A percentile compares a stretch with the other conserved stretches of the same genome.
phyloP scores from a whole-genome alignment of 2,797 vertebrate genomes.

The Acanthornis magna region DNA sequence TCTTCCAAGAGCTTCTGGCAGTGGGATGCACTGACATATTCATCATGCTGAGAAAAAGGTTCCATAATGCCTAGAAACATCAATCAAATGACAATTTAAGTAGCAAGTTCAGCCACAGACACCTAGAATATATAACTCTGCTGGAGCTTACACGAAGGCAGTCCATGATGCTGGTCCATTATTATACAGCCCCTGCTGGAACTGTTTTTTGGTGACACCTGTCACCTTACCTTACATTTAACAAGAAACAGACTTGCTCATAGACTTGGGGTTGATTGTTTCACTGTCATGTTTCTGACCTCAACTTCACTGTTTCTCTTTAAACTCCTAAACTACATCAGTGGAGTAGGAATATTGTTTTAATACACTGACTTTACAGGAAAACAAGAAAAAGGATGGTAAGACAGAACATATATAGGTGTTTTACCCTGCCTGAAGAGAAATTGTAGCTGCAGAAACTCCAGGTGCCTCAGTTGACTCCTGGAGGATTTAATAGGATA shows the following conservation, averaged over 20 bases:
- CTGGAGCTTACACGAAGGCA: background rate
- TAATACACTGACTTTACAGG: background rate
- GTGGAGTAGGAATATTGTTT: background rate
- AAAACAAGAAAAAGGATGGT: background rate
- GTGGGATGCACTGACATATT: background rate
- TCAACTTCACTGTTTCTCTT: background rate
- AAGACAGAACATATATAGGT: background rate
- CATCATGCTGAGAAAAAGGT: background rate
- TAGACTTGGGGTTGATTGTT: background rate
- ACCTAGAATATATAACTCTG: background rate
- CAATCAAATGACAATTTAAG: background rate
- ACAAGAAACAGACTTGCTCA: background rate
- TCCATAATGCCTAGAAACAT: background rate
- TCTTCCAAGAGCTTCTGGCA: background rate
- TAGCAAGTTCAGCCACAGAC: background rate
- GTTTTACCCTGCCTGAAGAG: background rate
- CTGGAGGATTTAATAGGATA: background rate
- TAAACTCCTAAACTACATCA: background rate
- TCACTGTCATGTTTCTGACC: background rate
- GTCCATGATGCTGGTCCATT: background rate
- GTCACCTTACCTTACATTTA: background rate
- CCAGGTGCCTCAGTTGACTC: background rate
- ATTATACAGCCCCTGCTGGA: background rate
- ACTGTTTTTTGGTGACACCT: background rate
- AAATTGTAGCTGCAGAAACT: background rate